A percentile compares a stretch with the other conserved stretches of the same genome.
phyloP scores from a whole-genome alignment of 2,888 invertebrate genomes.

The Synanthedon tipuliformis region DNA sequence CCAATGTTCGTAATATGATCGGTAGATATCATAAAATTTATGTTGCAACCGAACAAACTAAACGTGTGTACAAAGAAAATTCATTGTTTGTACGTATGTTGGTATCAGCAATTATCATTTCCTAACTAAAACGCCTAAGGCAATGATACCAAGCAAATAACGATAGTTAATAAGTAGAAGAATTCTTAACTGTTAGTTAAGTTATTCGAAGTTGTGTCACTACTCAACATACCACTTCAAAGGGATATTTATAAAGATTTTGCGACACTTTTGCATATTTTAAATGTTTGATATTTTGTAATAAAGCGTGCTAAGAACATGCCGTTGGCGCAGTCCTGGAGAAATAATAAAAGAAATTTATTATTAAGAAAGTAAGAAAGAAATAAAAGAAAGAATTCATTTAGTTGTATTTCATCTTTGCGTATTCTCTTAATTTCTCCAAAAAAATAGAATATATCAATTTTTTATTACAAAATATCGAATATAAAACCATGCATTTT shows the following conservation, averaged over 20 bases:
- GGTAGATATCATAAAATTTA: constrained; percentile 37
- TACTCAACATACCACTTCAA: not conserved
- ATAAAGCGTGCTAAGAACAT: no score
- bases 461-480: no score
- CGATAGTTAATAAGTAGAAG: not conserved
- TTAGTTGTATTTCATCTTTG: no score
- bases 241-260: constrained; percentile 4
- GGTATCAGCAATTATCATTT: not conserved
- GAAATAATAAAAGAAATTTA: no score
- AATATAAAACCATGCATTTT: no score
- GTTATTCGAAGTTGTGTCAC: no score
- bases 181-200: not conserved
- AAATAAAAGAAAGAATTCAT: no score
- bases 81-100: constrained; percentile 13
- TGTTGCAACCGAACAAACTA: constrained; percentile 16
- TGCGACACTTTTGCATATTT: constrained; percentile 14
- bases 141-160: not conserved
- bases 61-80: constrained; percentile 9
- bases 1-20: constrained; percentile 44
- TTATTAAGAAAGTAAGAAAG: no score
- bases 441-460: no score
- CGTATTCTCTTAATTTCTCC: no score
- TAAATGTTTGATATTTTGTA: not conserved
- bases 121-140: not conserved
- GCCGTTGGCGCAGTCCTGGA: no score